A percentile compares a stretch with the other conserved stretches of the same genome.
phyloP scores from a whole-genome alignment of 1,140 invertebrate genomes.

The Oryzaephilus surinamensis region DNA sequence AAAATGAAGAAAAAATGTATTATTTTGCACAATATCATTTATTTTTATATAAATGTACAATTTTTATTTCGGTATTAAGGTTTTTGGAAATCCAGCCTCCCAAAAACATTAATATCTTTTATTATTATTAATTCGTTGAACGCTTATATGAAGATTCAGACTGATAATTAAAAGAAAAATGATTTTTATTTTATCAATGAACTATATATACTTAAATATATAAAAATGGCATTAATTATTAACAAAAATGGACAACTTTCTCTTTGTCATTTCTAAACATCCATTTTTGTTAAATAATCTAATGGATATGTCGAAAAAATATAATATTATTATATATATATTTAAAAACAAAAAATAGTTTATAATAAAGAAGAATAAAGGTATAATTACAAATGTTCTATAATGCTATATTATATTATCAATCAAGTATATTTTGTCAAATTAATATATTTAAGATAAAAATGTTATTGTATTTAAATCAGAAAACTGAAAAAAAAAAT shows the following conservation, averaged over 20 bases:
- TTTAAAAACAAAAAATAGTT: constrained; percentile 9
- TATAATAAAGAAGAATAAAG: constrained; percentile 15
- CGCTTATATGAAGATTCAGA: constrained; percentile 6
- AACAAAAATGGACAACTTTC: background rate
- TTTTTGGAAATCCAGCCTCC: constrained; percentile 28
- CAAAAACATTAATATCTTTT: constrained; percentile 15
- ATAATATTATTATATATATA: constrained; percentile 7
- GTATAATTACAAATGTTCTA: constrained; percentile 29
- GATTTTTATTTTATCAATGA: constrained; percentile 8
- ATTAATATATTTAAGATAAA: constrained; percentile 20
- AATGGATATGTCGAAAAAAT: constrained; percentile 2
- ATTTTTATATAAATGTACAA: constrained; percentile 1
- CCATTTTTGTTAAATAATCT: background rate
- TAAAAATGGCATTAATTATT: constrained; percentile 7
- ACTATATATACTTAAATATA: constrained; percentile 8
- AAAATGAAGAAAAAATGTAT: constrained; percentile 2
- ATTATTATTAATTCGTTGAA: constrained; percentile 1
- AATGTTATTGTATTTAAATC: constrained; percentile 24
- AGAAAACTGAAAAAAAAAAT: too few species aligned
- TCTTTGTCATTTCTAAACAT: constrained; percentile 1
- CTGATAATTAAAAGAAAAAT: constrained; percentile 8
- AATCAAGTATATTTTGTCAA: constrained; percentile 32
- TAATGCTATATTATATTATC: constrained; percentile 22
- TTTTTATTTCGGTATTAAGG: constrained; percentile 11
- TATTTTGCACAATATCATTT: constrained; percentile 6